phyloP scores from a whole-genome alignment of 2,113 vertebrate genomes.

The Ahaetulla prasina region DNA sequence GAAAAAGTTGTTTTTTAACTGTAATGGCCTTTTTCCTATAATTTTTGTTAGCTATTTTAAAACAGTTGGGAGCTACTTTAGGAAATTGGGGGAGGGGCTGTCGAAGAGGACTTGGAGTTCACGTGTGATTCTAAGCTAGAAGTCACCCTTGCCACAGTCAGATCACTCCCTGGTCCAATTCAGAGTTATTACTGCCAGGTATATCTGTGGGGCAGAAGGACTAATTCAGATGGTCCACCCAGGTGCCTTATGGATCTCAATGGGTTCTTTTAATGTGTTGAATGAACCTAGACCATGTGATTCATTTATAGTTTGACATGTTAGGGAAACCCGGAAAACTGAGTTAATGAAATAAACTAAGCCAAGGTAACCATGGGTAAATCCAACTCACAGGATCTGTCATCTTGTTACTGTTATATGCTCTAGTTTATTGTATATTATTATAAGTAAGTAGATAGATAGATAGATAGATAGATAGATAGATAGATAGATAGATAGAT shows the following conservation, averaged over 20 bases:
- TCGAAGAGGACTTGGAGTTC: neutral
- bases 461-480: neutral
- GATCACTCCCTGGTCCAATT: neutral
- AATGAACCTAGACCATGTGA: neutral
- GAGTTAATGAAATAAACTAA: neutral
- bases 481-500: neutral
- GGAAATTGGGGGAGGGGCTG: neutral
- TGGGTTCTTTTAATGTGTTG: neutral
- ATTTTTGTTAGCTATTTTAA: neutral
- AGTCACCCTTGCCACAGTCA: neutral
- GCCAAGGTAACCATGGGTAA: neutral
- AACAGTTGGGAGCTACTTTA: neutral
- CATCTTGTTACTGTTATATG: too few relatives aligned
- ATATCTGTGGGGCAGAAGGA: neutral
- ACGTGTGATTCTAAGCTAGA: neutral
- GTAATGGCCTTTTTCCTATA: neutral
- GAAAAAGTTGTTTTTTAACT: neutral
- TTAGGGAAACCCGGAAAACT: neutral
- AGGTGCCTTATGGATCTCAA: neutral
- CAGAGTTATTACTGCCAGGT: neutral
- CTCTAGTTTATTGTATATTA: too few relatives aligned
- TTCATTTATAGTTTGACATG: neutral
- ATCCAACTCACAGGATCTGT: too few relatives aligned
- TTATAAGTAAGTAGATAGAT: too few relatives aligned
- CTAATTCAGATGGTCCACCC: neutral